Conservation (phyloP, 2,113 vertebrate species). For the Hucho hucho region DNA sequence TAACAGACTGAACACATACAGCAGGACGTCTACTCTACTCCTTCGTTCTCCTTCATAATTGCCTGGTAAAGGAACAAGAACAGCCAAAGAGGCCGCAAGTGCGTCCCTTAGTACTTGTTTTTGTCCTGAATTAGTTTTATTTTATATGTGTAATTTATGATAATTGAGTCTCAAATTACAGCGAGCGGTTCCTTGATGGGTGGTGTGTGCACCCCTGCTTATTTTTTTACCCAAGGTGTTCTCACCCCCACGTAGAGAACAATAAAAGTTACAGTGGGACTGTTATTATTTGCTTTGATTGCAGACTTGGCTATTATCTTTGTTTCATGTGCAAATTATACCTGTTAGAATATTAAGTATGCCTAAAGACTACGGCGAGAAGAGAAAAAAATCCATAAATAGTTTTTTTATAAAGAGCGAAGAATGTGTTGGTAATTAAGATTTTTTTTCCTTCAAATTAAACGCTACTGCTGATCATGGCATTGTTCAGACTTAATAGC, state of each 20-base stretch:
- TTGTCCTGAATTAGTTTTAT: slow-evolving; percentile 77
- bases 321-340: slow-evolving; percentile 83
- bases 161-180: slow-evolving; percentile 90
- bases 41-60: slow-evolving; percentile 67
- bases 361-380: slow-evolving; percentile 21
- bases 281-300: slow-evolving; percentile 87
- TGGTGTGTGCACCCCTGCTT: slow-evolving; percentile 77
- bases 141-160: slow-evolving; percentile 90
- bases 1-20: too few species aligned
- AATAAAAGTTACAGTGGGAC: slow-evolving; percentile 82
- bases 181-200: slow-evolving; percentile 68
- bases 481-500: slow-evolving; percentile 71
- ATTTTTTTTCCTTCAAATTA: slow-evolving; percentile 35
- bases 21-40: slow-evolving; percentile 12
- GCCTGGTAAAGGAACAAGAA: slow-evolving; percentile 62
- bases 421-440: slow-evolving; percentile 74
- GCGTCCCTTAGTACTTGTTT: too few species aligned
- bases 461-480: slow-evolving; percentile 72
- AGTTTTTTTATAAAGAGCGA: slow-evolving; percentile 58
- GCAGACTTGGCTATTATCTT: slow-evolving; percentile 81
- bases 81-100: slow-evolving; percentile 35
- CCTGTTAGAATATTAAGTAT: slow-evolving; percentile 75
- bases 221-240: slow-evolving; percentile 81
- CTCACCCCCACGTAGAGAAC: slow-evolving; percentile 70
- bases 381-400: slow-evolving; percentile 45